These are phyloP conservation scores for Rhabditoides inermis DNA, from an alignment of 2,888 invertebrate genomes.

Conservation along the genomic window DNA sequence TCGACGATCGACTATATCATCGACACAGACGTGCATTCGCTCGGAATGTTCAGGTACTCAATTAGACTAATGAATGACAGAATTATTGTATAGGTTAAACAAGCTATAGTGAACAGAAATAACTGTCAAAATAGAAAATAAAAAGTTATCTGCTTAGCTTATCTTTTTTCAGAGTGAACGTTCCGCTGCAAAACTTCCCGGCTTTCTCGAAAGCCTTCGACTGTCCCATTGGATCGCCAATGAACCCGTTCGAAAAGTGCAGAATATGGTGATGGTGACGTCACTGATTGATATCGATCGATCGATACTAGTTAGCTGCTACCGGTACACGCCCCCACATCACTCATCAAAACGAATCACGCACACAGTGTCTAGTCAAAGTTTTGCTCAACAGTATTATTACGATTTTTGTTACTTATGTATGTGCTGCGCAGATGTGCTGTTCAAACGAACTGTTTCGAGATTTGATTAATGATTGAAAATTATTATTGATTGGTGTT, in stretches of 20 bases:
- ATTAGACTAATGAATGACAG: background rate
- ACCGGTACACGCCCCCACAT: too few relatives aligned
- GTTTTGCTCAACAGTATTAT: too few relatives aligned
- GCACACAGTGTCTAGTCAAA: too few relatives aligned
- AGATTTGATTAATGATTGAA: too few relatives aligned
- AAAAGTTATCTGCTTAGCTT: background rate
- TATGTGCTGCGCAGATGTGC: too few relatives aligned
- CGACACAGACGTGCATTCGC: conserved; percentile 37
- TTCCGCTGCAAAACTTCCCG: conserved; percentile 47
- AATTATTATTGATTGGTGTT: too few relatives aligned
- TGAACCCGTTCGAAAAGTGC: conserved; percentile 51
- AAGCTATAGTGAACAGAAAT: background rate
- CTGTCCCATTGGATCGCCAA: conserved; percentile 46
- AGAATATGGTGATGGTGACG: conserved; percentile 37
- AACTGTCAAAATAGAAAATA: background rate
- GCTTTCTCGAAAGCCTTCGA: conserved; percentile 49
- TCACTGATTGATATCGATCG: too few relatives aligned
- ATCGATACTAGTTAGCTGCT: too few relatives aligned
- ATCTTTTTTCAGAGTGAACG: conserved; percentile 35
- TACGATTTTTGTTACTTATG: too few relatives aligned
- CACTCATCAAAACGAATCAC: too few relatives aligned
- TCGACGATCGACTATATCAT: conserved; percentile 37
- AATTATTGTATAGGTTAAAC: background rate
- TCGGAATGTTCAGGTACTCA: conserved; percentile 30
- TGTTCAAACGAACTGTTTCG: too few relatives aligned